These are phyloP conservation scores for Falco naumanni DNA, from an alignment of 2,797 vertebrate species.

Conservation along the genomic window DNA sequence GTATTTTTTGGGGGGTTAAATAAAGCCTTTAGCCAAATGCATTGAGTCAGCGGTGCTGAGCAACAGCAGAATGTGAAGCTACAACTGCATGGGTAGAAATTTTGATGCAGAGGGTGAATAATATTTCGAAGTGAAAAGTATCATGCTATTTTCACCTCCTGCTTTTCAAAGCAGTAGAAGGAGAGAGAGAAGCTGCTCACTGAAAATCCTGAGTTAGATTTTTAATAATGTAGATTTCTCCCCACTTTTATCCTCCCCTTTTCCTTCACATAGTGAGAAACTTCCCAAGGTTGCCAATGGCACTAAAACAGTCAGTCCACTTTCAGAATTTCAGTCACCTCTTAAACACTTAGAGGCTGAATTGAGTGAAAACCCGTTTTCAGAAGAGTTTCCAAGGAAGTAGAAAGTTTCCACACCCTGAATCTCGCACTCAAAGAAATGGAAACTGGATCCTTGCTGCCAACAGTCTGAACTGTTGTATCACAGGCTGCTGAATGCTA, in stretches of 20 bases:
- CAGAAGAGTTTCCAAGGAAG: slow-evolving; percentile 85
- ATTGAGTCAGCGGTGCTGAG: background rate
- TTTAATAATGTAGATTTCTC: slow-evolving; percentile 72
- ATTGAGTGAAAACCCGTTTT: slow-evolving; percentile 83
- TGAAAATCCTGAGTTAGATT: slow-evolving; percentile 60
- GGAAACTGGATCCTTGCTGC: slow-evolving; percentile 76
- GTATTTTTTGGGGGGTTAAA: background rate
- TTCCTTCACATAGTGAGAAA: slow-evolving; percentile 77
- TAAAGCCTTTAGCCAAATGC: background rate
- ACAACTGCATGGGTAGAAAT: background rate
- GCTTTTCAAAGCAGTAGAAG: slow-evolving; percentile 48
- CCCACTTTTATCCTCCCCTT: slow-evolving; percentile 38
- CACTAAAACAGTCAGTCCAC: slow-evolving; percentile 75
- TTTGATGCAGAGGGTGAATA: slow-evolving; percentile 53
- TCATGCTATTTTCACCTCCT: slow-evolving; percentile 64
- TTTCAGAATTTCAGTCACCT: slow-evolving; percentile 83
- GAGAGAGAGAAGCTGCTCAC: slow-evolving; percentile 56
- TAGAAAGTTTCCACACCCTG: slow-evolving; percentile 85
- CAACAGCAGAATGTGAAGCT: slow-evolving; percentile 28
- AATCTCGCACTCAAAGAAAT: slow-evolving; percentile 79
- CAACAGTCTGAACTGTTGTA: slow-evolving; percentile 75
- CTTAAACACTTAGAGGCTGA: slow-evolving; percentile 83
- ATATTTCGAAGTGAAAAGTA: slow-evolving; percentile 69
- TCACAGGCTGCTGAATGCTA: slow-evolving; percentile 66
- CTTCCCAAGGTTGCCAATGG: slow-evolving; percentile 69